Base-by-base conservation (phyloP, 2,797 vertebrate genomes). In the Rostrhamus sociabilis region DNA sequence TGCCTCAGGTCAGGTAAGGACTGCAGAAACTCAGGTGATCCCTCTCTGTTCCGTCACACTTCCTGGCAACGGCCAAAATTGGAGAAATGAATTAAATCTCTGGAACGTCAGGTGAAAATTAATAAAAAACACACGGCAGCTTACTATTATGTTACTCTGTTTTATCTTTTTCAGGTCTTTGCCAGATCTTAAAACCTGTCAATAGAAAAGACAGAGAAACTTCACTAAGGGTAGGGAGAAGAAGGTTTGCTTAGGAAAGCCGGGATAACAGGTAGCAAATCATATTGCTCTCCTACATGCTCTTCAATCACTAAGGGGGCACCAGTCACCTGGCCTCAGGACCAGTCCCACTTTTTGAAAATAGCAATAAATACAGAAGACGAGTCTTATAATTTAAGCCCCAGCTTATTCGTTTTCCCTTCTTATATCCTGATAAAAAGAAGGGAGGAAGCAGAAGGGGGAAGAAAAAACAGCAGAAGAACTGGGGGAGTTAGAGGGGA, bases 31-130 rank as follows among this genome's bases (percentile, higher is more conserved):
- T 48, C 47, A 34, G 15, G 11, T 4, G 20, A 64, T 59, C 43
- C 13, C 29, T 42, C 43, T 47, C 60, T 82, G 21, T 53, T 56
- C 56, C 0, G 0, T 63, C 43, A 27, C 4, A 3, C 71, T 86
- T 81, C 43, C n/a, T 3, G 5, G n/a, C 52, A 79, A 36, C 0
- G 0, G 43, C n/a, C 36, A 67, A n/a, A 84, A 75, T 11, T 32
- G 31, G 67, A 69, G 26, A 66, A 29, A 42, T 71, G 21, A 27
- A 76, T 92, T 43, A 40, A 32, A 55, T 20, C 52, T 78, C 47
- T 66, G 55, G 15, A 87, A 67, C 32, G 6, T 42, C 78, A 76
- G 63, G 74, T 90, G 47, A 29, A 59, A 92, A 31, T 45, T 81
- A 66, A 71, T 60, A 71, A 74, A 89, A 82, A 47, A 3, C 43